phyloP scores from a whole-genome alignment of 1,140 invertebrate genomes.

The Ceratina japonica region DNA sequence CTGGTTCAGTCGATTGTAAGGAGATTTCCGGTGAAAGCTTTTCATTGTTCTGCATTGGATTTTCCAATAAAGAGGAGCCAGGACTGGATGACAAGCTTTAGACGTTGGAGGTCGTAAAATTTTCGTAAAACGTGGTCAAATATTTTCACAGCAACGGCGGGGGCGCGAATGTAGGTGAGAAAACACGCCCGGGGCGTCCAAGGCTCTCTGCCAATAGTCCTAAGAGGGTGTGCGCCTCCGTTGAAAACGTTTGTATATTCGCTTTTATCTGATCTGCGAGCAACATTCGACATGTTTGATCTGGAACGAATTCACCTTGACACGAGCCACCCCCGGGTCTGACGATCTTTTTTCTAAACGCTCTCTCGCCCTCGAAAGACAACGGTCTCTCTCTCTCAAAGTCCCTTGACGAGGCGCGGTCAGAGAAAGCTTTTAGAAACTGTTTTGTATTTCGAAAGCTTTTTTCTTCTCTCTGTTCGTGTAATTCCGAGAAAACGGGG shows the following conservation, averaged over 20 bases:
- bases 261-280: background rate
- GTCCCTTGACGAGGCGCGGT: background rate
- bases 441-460: too few relatives aligned
- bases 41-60: background rate
- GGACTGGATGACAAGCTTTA: too few relatives aligned
- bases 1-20: too few relatives aligned
- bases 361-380: too few relatives aligned
- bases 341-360: too few relatives aligned
- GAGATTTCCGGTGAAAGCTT: background rate
- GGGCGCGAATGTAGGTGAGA: slow-evolving; percentile 42
- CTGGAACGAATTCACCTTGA: background rate
- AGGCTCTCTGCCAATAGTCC: slow-evolving; percentile 9
- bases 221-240: slow-evolving; percentile 2
- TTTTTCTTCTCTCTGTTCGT: too few relatives aligned
- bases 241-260: background rate
- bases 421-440: background rate
- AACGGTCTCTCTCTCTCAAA: too few relatives aligned
- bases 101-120: slow-evolving; percentile 14
- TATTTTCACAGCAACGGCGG: slow-evolving; percentile 31
- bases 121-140: slow-evolving; percentile 24
- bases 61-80: background rate
- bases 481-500: background rate
- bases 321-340: background rate
- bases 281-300: slow-evolving; percentile 4
- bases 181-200: slow-evolving; percentile 19